These are phyloP conservation scores for Psylliodes chrysocephalus DNA, from an alignment of 2,888 invertebrate genomes.

Conservation along the genomic window DNA sequence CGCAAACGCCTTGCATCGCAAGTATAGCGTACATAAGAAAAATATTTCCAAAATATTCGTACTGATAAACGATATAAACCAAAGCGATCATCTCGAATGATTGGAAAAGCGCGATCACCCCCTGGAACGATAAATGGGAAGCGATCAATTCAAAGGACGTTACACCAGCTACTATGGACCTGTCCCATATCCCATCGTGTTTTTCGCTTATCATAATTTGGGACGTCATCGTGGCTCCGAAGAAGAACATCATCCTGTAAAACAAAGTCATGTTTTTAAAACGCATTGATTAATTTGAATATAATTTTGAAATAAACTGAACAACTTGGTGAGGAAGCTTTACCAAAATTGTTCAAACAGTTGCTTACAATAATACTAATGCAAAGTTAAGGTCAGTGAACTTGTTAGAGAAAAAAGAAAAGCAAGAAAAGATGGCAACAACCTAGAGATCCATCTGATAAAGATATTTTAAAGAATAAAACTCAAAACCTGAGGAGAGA, in stretches of 20 bases:
- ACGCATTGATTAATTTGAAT: no score
- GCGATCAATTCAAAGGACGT: conserved; percentile 80
- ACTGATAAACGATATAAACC: conserved; percentile 71
- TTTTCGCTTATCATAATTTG: conserved; percentile 79
- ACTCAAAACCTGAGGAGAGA: no score
- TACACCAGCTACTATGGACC: conserved; percentile 87
- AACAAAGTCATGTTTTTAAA: no score
- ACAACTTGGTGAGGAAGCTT: no score
- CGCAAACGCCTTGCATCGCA: conserved; percentile 80
- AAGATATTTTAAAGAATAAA: no score
- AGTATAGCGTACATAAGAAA: conserved; percentile 71
- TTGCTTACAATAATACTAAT: no score
- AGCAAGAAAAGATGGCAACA: no score
- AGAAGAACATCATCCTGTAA: conserved; percentile 80
- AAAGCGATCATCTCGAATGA: conserved; percentile 71
- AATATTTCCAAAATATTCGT: conserved; percentile 72
- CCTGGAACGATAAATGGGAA: conserved; percentile 81
- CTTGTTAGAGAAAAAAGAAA: no score
- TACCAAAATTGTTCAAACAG: no score
- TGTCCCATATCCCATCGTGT: conserved; percentile 85
- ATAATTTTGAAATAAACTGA: no score
- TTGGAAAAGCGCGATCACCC: conserved; percentile 73
- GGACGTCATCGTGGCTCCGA: conserved; percentile 84
- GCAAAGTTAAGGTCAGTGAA: no score
- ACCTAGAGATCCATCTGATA: no score